Base-by-base conservation (phyloP, 2,113 vertebrate genomes). In the Hyla sarda region DNA sequence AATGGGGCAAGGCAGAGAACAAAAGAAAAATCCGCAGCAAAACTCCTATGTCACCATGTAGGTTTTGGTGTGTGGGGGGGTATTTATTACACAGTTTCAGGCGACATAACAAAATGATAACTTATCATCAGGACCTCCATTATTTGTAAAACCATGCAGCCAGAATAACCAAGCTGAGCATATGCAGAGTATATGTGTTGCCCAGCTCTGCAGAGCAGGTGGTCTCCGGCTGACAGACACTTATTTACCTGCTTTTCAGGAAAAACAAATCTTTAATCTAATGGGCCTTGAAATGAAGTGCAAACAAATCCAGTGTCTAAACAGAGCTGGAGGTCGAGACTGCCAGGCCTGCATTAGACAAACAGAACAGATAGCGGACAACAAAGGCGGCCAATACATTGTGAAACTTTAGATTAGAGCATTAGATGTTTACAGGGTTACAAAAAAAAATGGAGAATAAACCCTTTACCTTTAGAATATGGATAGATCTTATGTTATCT, bases 281-380 rank as follows among this genome's bases (percentile, higher is more conserved):
- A 52, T 14, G 86, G 65, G 54, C 82, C 87, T 89, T 89, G 87
- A 89, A 89, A 76, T 41, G 28, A 81, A 86, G 82, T 84, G 87
- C 78, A 92, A 91, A 90, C 90, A 90, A 88, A 90, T 84, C 82
- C 82, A 91, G 86, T 85, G 41, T 76, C 79, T 86, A 87, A 80
- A 82, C 3, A 85, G 34, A 86, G 74, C 56, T 32, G 60, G 21
- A 11, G 67, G 86, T 75, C 56, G 21, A 7, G 32, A 60, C 17
- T 67, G 34, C 0, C 4, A 77, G 56, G 79, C 23, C 21, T 77
- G n/a, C 32, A 87, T 71, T 37, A 87, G 45, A 65, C 87, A 88
- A 90, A 88, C 78, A 88, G 82, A 85, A 87, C 87, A 4, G 21
- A 81, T 81, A 81, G 11, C 37, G 28, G 58, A 47, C 78, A 28